A percentile compares a stretch with the other conserved stretches of the same genome.
These are phyloP conservation scores for Zaprionus capensis DNA, from an alignment of 1,140 invertebrate genomes.

Conservation along the genomic window DNA sequence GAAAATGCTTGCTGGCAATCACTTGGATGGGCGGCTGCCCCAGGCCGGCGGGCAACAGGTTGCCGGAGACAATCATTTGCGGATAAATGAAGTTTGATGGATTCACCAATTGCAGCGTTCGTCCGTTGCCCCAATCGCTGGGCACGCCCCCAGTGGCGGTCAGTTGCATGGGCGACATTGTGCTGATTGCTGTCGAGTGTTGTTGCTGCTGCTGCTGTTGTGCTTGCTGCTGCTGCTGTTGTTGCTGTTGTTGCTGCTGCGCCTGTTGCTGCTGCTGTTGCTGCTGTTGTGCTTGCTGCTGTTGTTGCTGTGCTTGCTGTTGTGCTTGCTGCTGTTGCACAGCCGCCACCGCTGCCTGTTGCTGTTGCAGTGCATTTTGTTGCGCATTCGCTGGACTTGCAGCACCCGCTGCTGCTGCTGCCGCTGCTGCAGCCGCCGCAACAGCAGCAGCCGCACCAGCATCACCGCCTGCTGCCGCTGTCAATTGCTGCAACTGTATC, in stretches of 20 bases:
- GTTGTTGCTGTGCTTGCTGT: slow-evolving; percentile 39
- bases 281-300: slow-evolving; percentile 76
- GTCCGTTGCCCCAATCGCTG: slow-evolving; percentile 87
- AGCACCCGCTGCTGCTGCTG: slow-evolving; percentile 58
- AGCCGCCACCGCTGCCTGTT: slow-evolving; percentile 71
- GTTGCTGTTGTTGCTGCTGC: slow-evolving; percentile 65
- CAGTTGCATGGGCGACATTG: slow-evolving; percentile 85
- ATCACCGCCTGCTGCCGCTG: slow-evolving; percentile 53
- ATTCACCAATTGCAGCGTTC: slow-evolving; percentile 91
- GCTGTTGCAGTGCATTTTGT: slow-evolving; percentile 69
- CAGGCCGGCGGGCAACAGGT: slow-evolving; percentile 90
- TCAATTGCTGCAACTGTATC: slow-evolving; percentile 84
- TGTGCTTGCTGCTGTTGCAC: slow-evolving; percentile 63
- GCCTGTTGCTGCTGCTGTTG: slow-evolving; percentile 70
- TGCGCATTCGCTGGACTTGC: slow-evolving; percentile 68
- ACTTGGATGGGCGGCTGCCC: slow-evolving; percentile 91
- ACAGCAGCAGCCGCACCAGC: slow-evolving; percentile 78
- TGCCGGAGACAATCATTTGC: slow-evolving; percentile 91
- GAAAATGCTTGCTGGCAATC: slow-evolving; percentile 92
- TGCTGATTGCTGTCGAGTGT: slow-evolving; percentile 85
- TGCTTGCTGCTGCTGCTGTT: slow-evolving; percentile 80
- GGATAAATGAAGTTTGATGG: slow-evolving; percentile 94
- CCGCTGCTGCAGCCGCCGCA: slow-evolving; percentile 66
- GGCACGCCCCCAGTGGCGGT: slow-evolving; percentile 81
- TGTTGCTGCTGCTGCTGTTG: slow-evolving; percentile 84